phyloP scores from a whole-genome alignment of 2,888 invertebrate genomes.

The Pyrgus malvae region DNA sequence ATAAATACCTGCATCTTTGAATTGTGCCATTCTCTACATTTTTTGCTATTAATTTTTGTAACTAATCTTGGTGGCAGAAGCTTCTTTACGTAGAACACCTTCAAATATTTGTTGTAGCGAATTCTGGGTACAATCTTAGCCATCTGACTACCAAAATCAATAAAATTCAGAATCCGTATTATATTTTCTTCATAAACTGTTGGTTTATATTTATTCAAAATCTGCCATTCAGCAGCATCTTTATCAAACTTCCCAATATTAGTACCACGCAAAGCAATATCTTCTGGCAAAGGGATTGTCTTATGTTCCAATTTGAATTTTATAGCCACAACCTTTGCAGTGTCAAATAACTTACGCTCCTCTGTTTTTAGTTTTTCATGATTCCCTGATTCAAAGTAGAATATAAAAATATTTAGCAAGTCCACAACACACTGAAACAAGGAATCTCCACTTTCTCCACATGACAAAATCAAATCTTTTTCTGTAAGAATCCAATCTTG shows the following conservation, averaged over 20 bases:
- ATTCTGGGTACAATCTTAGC: slow-evolving; percentile 86
- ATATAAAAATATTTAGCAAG: slow-evolving; percentile 90
- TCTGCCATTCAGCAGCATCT: slow-evolving; percentile 87
- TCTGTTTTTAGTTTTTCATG: slow-evolving; percentile 40
- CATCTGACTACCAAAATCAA: slow-evolving; percentile 90
- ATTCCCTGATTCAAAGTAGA: slow-evolving; percentile 78
- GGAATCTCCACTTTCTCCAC: slow-evolving; percentile 89
- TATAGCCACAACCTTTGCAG: slow-evolving; percentile 59
- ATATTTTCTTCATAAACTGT: slow-evolving; percentile 86
- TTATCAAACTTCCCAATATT: slow-evolving; percentile 86
- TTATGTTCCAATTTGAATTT: slow-evolving; percentile 83
- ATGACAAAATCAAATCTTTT: slow-evolving; percentile 88
- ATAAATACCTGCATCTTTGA: slow-evolving; percentile 61
- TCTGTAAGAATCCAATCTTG: slow-evolving; percentile 93
- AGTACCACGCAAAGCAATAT: slow-evolving; percentile 87
- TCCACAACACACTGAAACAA: slow-evolving; percentile 90
- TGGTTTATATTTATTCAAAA: slow-evolving; percentile 77
- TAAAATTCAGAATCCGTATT: slow-evolving; percentile 88
- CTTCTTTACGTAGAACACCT: slow-evolving; percentile 72
- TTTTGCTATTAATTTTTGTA: slow-evolving; percentile 67
- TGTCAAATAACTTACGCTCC: slow-evolving; percentile 55
- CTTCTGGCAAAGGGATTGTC: slow-evolving; percentile 88
- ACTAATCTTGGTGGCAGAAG: slow-evolving; percentile 52
- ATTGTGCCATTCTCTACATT: slow-evolving; percentile 71
- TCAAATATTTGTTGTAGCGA: slow-evolving; percentile 80